Conservation (phyloP, 2,797 vertebrate genomes). For the Pyrocephalus nanus region DNA sequence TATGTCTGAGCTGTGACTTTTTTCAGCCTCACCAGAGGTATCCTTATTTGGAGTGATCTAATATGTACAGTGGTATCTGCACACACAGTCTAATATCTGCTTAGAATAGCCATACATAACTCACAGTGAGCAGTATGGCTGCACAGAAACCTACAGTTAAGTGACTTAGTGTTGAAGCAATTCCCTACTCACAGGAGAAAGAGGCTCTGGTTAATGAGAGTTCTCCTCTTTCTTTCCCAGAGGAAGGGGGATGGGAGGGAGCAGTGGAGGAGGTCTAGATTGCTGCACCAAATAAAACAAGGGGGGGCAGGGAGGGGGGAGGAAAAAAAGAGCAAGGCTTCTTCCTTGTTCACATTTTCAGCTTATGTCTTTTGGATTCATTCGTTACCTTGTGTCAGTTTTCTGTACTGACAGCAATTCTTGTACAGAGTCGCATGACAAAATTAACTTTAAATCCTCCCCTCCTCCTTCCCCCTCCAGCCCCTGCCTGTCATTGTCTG, state of each 20-base stretch:
- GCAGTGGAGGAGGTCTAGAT: conserved; percentile 10
- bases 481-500: conserved; percentile 74
- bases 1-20: conserved; percentile 18
- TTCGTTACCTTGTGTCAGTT: conserved; percentile 65
- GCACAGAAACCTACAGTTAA: conserved; percentile 1
- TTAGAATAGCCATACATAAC: conserved; percentile 39
- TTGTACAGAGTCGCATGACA: conserved; percentile 57
- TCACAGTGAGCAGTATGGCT: conserved; percentile 10
- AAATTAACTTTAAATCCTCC: conserved; percentile 73
- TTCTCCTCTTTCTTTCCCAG: not conserved
- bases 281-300: conserved; percentile 2
- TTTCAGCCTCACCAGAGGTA: not conserved
- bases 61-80: conserved; percentile 12
- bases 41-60: conserved; percentile 29
- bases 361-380: conserved; percentile 67
- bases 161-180: conserved; percentile 22
- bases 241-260: conserved; percentile 22
- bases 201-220: not conserved
- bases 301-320: accelerated
- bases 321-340: not conserved
- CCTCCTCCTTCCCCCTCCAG: conserved; percentile 64
- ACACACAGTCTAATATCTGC: not conserved
- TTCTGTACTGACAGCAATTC: conserved; percentile 70
- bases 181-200: not conserved
- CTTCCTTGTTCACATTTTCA: conserved; percentile 64